Evolutionary conservation across 2,888 invertebrate species (phyloP).

Genomic region (Caenorhabditis zanzibari): DNA sequence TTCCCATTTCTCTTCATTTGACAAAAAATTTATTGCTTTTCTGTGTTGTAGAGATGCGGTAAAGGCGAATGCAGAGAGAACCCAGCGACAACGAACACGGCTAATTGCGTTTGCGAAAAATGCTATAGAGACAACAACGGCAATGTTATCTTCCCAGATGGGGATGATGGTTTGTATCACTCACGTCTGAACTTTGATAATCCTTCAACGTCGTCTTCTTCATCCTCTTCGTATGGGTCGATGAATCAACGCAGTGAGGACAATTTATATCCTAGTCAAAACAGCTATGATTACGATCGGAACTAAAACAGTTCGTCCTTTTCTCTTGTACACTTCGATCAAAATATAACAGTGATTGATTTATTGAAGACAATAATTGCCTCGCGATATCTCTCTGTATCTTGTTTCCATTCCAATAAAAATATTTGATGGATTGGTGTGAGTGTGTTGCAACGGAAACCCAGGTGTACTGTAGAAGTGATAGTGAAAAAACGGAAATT

Average conservation of each 20-base stretch:
- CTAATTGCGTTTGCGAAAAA: constrained; percentile 49
- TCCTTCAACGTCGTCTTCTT: constrained; percentile 17
- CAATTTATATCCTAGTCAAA: constrained; percentile 55
- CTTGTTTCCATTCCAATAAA: constrained; percentile 10
- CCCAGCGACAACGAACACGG: constrained; percentile 38
- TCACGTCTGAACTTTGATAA: constrained; percentile 41
- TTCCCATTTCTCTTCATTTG: constrained; percentile 1
- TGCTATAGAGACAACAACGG: constrained; percentile 40
- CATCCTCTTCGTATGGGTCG: constrained; percentile 4
- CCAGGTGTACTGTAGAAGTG: not conserved
- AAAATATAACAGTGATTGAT: constrained; percentile 28
- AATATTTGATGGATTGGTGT: constrained; percentile 7
- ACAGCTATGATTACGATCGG: constrained; percentile 20
- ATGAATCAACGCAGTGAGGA: constrained; percentile 33
- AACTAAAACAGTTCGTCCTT: constrained; percentile 12
- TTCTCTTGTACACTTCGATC: constrained; percentile 17
- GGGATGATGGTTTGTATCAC: constrained; percentile 35
- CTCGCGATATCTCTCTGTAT: not conserved
- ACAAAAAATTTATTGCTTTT: constrained; percentile 4
- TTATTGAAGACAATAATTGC: constrained; percentile 14
- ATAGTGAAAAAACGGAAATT: not conserved
- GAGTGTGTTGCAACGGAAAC: not conserved
- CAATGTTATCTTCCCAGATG: constrained; percentile 31
- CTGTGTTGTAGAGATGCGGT: constrained; percentile 43
- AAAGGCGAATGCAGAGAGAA: constrained; percentile 51